phyloP scores from a whole-genome alignment of 2,797 vertebrate species.

The Balearica regulorum region DNA sequence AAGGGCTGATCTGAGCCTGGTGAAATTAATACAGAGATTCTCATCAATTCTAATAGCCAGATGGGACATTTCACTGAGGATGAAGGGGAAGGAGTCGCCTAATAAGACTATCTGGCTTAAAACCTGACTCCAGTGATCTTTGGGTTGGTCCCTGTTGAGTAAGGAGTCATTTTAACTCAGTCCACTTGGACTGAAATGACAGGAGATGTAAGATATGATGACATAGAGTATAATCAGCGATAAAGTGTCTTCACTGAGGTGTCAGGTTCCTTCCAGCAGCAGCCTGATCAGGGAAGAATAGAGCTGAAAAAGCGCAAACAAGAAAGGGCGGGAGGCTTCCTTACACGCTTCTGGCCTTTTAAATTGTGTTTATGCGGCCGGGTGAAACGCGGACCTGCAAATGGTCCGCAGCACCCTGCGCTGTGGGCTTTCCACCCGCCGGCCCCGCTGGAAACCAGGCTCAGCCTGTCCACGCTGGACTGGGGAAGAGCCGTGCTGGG shows the following conservation, averaged over 20 bases:
- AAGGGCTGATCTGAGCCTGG: conserved; percentile 3
- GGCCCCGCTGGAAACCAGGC: background rate
- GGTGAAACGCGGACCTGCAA: background rate
- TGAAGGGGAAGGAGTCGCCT: background rate
- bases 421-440: background rate
- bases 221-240: background rate
- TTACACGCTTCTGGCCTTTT: background rate
- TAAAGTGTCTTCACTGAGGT: background rate
- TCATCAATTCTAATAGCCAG: conserved; percentile 28
- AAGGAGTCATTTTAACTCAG: background rate
- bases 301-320: background rate
- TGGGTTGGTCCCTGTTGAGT: background rate
- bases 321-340: background rate
- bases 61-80: background rate
- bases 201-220: background rate
- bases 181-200: background rate
- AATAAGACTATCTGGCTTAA: background rate
- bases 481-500: background rate
- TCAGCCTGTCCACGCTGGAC: background rate
- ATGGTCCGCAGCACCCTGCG: background rate
- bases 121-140: background rate
- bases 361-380: too few species aligned
- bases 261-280: background rate
- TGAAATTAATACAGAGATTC: conserved; percentile 11
- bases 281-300: background rate